Evolutionary conservation across 2,113 vertebrate genomes (phyloP).

Genomic region (Chaetops frenatus): DNA sequence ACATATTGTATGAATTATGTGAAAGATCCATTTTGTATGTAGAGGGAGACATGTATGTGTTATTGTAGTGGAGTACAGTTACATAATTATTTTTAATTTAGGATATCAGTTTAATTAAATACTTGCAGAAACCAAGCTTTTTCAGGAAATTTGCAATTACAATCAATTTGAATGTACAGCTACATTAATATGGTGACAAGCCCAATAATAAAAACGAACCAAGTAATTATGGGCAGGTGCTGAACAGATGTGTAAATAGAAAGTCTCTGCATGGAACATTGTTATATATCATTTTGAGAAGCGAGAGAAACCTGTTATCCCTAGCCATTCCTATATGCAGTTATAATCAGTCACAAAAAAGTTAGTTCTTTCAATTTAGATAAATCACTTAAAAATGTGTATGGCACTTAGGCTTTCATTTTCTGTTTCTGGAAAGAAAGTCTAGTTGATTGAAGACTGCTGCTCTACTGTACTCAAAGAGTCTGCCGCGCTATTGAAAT

Average conservation of each 20-base stretch:
- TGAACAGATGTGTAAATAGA: conserved; percentile 70
- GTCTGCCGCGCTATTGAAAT: conserved; percentile 44
- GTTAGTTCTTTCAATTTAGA: conserved; percentile 46
- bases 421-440: conserved; percentile 51
- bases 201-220: conserved; percentile 65
- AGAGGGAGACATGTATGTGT: conserved; percentile 53
- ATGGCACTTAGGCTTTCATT: conserved; percentile 51
- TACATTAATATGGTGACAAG: conserved; percentile 71
- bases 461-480: conserved; percentile 47
- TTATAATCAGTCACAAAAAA: conserved; percentile 45
- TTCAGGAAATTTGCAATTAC: conserved; percentile 82
- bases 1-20: conserved; percentile 63
- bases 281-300: conserved; percentile 47
- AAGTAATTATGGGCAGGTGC: conserved; percentile 66
- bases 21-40: conserved; percentile 59
- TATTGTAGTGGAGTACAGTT: conserved; percentile 74
- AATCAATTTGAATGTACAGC: conserved; percentile 73
- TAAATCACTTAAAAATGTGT: conserved; percentile 55
- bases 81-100: conserved; percentile 82
- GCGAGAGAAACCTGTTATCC: conserved; percentile 27
- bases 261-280: conserved; percentile 18
- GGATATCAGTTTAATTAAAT: conserved; percentile 75
- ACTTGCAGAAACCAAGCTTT: conserved; percentile 71
- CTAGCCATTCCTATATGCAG: neutral
- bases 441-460: conserved; percentile 60